phyloP scores from a whole-genome alignment of 2,888 invertebrate species.

The Yponomeuta sedellus region DNA sequence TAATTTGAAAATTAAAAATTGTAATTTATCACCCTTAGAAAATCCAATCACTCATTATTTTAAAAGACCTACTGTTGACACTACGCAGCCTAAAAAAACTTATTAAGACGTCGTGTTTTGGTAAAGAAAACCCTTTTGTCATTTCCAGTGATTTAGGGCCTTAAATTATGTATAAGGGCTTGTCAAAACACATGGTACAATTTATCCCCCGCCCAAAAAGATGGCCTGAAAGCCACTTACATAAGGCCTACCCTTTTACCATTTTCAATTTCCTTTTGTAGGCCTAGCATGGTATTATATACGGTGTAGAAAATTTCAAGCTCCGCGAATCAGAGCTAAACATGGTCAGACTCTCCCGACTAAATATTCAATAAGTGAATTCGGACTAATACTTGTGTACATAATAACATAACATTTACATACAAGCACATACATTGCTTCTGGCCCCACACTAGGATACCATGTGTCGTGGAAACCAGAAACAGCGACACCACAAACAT shows the following conservation, averaged over 20 bases:
- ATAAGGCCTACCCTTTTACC: not conserved
- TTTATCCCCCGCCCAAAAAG: not conserved
- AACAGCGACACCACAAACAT: too few species aligned
- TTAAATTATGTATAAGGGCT: not conserved
- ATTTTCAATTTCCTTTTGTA: not conserved
- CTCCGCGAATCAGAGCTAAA: too few species aligned
- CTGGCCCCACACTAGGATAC: too few species aligned
- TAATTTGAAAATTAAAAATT: too few species aligned
- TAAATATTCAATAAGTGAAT: too few species aligned
- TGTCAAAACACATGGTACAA: constrained; percentile 3
- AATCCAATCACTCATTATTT: too few species aligned
- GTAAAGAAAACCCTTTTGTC: not conserved
- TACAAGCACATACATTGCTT: too few species aligned
- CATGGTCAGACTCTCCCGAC: too few species aligned
- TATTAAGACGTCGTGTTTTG: not conserved
- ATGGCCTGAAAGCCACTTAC: not conserved
- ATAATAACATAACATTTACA: too few species aligned
- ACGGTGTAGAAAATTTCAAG: not conserved
- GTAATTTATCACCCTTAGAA: too few species aligned
- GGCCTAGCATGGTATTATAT: not conserved
- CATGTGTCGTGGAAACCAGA: too few species aligned
- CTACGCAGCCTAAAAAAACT: not conserved
- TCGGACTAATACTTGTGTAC: too few species aligned
- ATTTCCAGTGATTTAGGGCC: not conserved
- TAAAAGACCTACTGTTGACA: not conserved